Conservation (phyloP, 2,797 vertebrate species). For the Rhinophrynus dorsalis region DNA sequence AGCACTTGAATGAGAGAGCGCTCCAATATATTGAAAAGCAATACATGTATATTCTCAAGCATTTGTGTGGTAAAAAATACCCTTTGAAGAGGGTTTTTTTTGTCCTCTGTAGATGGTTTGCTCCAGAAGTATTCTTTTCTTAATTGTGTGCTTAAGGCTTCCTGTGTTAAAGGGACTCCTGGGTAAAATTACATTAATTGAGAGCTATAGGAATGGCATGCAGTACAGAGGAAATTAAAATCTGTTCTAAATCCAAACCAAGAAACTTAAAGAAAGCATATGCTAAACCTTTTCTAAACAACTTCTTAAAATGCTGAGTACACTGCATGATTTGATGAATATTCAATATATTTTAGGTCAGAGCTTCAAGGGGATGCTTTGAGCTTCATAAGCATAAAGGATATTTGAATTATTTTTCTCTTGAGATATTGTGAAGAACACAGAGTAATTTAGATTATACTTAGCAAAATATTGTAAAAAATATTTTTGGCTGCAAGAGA, state of each 20-base stretch:
- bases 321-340: conserved; percentile 32
- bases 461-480: conserved; percentile 10
- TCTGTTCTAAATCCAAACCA: neutral
- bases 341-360: conserved; percentile 25
- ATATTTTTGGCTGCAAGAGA: no score
- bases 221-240: neutral
- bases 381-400: conserved; percentile 1
- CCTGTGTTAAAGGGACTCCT: no score
- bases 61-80: no score
- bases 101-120: no score
- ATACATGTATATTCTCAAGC: no score
- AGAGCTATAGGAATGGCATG: neutral
- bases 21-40: no score
- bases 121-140: no score
- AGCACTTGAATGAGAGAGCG: no score
- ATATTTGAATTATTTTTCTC: conserved; percentile 30
- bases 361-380: conserved; percentile 7
- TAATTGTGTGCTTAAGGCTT: no score
- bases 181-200: no score
- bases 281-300: neutral
- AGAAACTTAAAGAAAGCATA: neutral
- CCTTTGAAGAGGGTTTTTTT: no score
- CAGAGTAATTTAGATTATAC: conserved; percentile 23
- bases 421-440: conserved; percentile 8
- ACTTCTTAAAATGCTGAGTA: conserved; percentile 23